Percentiles rank a stretch among this genome's conserved stretches.
phyloP scores from a whole-genome alignment of 2,888 invertebrate genomes.

The Ennomos quercinarius region DNA sequence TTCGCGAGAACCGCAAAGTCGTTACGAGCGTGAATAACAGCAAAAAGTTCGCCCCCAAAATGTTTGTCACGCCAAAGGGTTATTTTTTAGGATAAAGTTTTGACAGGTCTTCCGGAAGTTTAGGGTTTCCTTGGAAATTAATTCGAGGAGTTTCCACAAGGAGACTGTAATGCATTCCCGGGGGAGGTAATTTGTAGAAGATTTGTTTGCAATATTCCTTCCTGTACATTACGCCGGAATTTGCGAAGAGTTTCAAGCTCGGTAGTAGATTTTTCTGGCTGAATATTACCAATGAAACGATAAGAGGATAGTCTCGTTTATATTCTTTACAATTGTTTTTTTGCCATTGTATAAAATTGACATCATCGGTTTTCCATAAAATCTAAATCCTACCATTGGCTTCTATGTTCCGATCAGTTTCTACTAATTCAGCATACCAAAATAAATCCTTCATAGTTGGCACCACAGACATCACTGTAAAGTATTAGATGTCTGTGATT shows the following conservation, averaged over 20 bases:
- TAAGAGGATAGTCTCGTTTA: no score
- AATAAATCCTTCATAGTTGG: no score
- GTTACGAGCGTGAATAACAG: slow-evolving; percentile 20
- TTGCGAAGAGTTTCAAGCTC: slow-evolving; percentile 16
- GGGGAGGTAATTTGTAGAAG: slow-evolving; percentile 27
- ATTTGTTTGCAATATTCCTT: slow-evolving; percentile 26
- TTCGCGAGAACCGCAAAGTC: slow-evolving; percentile 19
- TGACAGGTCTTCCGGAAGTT: slow-evolving; percentile 42
- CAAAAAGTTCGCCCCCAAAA: slow-evolving; percentile 23
- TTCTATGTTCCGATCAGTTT: no score
- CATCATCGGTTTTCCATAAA: no score
- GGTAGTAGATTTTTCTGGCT: slow-evolving; percentile 10
- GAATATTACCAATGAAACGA: neutral
- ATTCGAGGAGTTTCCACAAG: slow-evolving; percentile 30
- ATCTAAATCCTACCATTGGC: no score
- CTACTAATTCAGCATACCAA: no score
- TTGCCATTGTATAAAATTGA: no score
- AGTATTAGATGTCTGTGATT: no score
- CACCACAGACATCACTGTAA: no score
- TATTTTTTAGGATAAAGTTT: slow-evolving; percentile 47
- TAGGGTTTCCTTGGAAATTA: slow-evolving; percentile 39
- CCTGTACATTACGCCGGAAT: slow-evolving; percentile 11
- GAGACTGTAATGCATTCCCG: slow-evolving; percentile 26
- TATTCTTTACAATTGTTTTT: no score
- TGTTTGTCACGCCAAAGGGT: slow-evolving; percentile 38